Evolutionary conservation across 2,888 invertebrate genomes (phyloP), one percentile per base, ranked within the genome.

Genomic region (Geophilus truncorum): DNA sequence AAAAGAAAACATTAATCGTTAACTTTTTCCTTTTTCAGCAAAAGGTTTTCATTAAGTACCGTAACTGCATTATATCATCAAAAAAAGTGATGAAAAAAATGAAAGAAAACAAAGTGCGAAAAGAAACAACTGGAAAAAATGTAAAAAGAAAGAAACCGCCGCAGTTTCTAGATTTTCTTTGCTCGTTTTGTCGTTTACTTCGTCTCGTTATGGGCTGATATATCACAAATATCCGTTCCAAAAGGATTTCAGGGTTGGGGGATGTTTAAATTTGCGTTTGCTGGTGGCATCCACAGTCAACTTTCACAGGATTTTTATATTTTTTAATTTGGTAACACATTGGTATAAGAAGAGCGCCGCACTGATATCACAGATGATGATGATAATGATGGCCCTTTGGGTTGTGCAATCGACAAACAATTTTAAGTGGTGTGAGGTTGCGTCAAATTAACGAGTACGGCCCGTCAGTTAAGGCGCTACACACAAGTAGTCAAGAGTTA

Each of bases 381-480:
- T 36, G 36, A 36, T 40, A 15, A 40, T 62, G 57, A 62, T 62
- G 57, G 57, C 57, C 57, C 57, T n/a, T n/a, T n/a, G n/a, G n/a
- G n/a, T 62, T 62, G 57, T 62, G 57, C 57, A 62, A 62, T 62
- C 57, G 57, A 62, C 57, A 62, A 62, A 62, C 40, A 40, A 40
- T 40, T 40, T 36, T 57, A 62, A 62, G 57, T 62, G 57, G 57
- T 62, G 28, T 30, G 79, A 79, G 34, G 25, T 45, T 25, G 21
- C 57, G 40, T 86, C 92, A 94, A 87, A 94, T 94, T 90, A 94
- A 94, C 89, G 94, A 94, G 91, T 96, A 96, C 90, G 96, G 96
- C 90, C 96, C 96, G 90, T 96, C 96, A 87, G 96, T 96, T 91
- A 96, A 95, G 93, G 96, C 96, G 94, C 96, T 96, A 95, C 96